Evolutionary conservation across 2,113 vertebrate genomes (phyloP).

Genomic region (Holacanthus passer): DNA sequence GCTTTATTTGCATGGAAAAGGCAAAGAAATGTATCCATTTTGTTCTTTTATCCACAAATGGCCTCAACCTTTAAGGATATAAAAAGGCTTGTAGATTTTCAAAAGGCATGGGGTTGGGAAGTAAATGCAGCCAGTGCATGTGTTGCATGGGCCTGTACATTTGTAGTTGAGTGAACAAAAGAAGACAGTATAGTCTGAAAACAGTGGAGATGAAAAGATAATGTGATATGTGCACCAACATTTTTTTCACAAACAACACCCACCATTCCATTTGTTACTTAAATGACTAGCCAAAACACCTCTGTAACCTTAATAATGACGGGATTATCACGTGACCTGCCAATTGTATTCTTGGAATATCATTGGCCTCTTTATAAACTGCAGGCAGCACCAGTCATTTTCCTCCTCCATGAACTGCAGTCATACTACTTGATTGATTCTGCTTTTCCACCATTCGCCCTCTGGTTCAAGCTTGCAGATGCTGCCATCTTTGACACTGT

Average conservation of each 20-base stretch:
- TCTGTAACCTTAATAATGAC: not conserved
- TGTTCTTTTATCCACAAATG: not conserved
- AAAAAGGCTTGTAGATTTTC: conserved; percentile 9
- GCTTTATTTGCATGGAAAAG: conserved; percentile 56
- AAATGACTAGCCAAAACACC: conserved; percentile 6
- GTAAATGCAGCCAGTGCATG: conserved; percentile 40
- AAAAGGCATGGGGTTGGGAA: not conserved
- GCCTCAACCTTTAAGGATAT: not conserved
- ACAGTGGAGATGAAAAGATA: not conserved
- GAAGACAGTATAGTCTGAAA: conserved; percentile 35
- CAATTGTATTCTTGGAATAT: not conserved
- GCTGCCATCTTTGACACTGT: not conserved
- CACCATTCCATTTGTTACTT: not conserved
- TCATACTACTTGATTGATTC: not conserved
- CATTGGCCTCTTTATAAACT: not conserved
- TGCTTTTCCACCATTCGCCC: not conserved
- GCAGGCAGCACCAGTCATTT: not conserved
- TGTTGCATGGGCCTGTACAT: conserved; percentile 45
- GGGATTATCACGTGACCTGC: not conserved
- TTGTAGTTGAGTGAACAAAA: conserved; percentile 5
- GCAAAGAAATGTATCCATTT: not conserved
- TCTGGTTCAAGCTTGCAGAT: not conserved
- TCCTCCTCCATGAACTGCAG: too few relatives aligned
- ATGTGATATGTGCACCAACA: not conserved
- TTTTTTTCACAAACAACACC: not conserved